These are phyloP conservation scores for Aphaenogaster ashmeadi DNA, from an alignment of 1,140 invertebrate species.

Conservation along the genomic window DNA sequence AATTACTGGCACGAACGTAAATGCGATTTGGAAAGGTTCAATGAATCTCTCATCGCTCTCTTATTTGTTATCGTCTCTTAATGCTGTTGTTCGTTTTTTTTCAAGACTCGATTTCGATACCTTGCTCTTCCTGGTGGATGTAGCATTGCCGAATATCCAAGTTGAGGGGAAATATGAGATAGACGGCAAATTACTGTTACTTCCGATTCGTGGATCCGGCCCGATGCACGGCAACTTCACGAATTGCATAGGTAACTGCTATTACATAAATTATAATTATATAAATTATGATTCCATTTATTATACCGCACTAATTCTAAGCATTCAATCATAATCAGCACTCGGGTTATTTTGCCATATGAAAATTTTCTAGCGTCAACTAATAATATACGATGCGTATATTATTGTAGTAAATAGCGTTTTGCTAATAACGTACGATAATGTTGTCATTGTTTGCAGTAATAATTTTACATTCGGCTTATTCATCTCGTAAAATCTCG, in stretches of 20 bases:
- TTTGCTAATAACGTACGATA: not conserved
- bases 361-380: not conserved
- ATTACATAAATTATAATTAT: slow-evolving; percentile 12
- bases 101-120: slow-evolving; percentile 86
- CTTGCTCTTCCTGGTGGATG: slow-evolving; percentile 85
- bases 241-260: slow-evolving; percentile 86
- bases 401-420: not conserved
- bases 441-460: not conserved
- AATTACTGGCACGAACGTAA: not conserved
- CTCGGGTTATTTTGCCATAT: not conserved
- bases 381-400: not conserved
- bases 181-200: slow-evolving; percentile 88
- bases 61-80: not conserved
- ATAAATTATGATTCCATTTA: slow-evolving; percentile 5
- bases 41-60: not conserved
- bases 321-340: not conserved
- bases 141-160: slow-evolving; percentile 88
- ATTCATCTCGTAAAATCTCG: not conserved
- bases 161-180: slow-evolving; percentile 89
- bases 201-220: slow-evolving; percentile 89
- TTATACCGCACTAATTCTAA: not conserved
- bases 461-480: not conserved
- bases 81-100: not conserved
- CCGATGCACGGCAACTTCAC: slow-evolving; percentile 89
- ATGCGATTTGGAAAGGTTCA: not conserved